Evolutionary conservation across 2,888 invertebrate species (phyloP), one percentile per base, ranked within the genome.

Genomic region (Drosophila cognata): DNA sequence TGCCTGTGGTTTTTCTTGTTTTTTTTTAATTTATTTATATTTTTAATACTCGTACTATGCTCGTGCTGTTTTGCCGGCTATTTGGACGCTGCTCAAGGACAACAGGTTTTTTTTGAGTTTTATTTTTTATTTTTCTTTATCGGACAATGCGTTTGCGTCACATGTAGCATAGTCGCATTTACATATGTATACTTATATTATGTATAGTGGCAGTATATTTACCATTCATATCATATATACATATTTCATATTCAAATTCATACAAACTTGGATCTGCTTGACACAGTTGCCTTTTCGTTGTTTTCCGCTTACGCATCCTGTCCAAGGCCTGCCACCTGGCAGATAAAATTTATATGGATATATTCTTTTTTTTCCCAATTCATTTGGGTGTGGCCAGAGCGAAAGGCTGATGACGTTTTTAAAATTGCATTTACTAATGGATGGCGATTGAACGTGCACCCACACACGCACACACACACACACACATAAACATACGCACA

Each of bases 11-110:
- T 36, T 61, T 60, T 55, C 67, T 36, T 43, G 41, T 33, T 36
- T 63, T 53, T 43, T 46, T 36, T 35, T 13, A 1, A 38, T 46
- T 38, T 21, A 46, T 71, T 59, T 48, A 50, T 43, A 43, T 43
- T 69, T 58, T 65, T 69, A 59, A 65, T 69, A 38, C 50, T 46
- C 4, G 55, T 36, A 56, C 21, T 53, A 52, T 64, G 59, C 51
- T 65, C 53, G 80, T 82, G 75, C 73, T 81, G 79, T 71, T 84
- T 83, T 77, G 88, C 78, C 84, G 82, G 85, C 82, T 66, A 63
- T 74, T 70, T 71, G 57, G 69, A 48, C 52, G 57, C 29, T 38
- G 63, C 68, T 78, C 86, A 86, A 86, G 86, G 86, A 89, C 86
- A 84, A 84, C 89, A 29, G 63, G 78, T 89, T 84, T 74, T 36